Evolutionary conservation across 2,797 vertebrate species (phyloP), one percentile per base, ranked within the genome.

Genomic region (Syndactyla subalaris): DNA sequence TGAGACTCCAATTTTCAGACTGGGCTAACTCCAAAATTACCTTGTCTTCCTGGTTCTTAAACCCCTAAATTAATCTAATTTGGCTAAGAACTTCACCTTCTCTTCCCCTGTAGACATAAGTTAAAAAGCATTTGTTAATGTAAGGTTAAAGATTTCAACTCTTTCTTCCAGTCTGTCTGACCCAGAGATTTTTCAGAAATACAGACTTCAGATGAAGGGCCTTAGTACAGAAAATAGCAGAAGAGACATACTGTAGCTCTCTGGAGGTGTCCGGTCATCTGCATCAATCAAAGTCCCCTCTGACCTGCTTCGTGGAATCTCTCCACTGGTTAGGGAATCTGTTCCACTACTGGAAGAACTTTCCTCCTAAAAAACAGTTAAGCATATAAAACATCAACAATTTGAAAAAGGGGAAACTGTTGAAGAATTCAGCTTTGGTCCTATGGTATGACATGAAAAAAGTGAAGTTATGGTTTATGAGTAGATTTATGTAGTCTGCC

Each of bases 251-350:
- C 97, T 95, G 67, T 93, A 93, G 83, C 59, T 97, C 93, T 96
- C 96, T 70, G 98, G 95, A 78, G 97, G 80, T 61, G 78, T 90
- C 82, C 2, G 92, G 36, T 98, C 98, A 87, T 98, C 98, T 88
- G 98, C 96, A 88, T 99, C 99, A 92, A 99, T 98, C 93, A 99
- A 97, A 51, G 98, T 98, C 41, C 99, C 99, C 96, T 99, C 99
- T 45, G 99, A 99, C 94, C 95, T 98, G 96, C 98, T 99, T 75
- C 97, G 97, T 95, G 98, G 97, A 70, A 99, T 98, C 97, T 98
- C 98, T 85, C 96, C 87, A 0, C 81, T 92, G 49, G 8, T 82
- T 73, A 95, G 91, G 63, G 98, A 98, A 72, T 79, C 97, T 93
- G 96, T 90, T 96, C 96, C 98, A 93, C 88, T 97, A 71, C 98